Evolutionary conservation across 2,113 vertebrate genomes (phyloP).

Genomic region (Sphaerodactylus townsendi): DNA sequence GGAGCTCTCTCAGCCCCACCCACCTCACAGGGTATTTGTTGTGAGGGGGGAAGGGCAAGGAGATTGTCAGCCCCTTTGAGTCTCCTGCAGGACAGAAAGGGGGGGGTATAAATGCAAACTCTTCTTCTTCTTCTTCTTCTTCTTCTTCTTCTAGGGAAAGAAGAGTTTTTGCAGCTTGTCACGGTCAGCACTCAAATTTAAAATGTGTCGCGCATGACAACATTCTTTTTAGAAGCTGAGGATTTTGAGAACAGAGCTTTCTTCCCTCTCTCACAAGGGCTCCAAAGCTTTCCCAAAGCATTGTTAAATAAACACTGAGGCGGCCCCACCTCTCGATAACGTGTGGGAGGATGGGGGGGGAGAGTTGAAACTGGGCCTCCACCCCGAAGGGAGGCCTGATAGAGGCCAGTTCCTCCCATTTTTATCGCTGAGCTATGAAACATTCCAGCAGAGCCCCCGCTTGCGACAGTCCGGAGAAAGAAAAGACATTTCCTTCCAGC

Average conservation of each 20-base stretch:
- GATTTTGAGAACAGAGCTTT: not conserved
- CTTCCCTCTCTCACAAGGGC: too few species aligned
- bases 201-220: too few species aligned
- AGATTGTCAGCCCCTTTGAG: too few species aligned
- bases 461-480: constrained; percentile 52
- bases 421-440: constrained; percentile 43
- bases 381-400: constrained; percentile 38
- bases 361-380: constrained; percentile 20
- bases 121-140: too few species aligned
- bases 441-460: constrained; percentile 26
- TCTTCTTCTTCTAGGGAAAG: not conserved
- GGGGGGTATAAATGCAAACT: too few species aligned
- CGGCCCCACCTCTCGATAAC: constrained; percentile 12
- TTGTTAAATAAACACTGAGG: constrained; percentile 38
- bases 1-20: too few species aligned
- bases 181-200: not conserved
- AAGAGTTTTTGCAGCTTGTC: not conserved
- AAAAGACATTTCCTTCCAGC: constrained; percentile 42
- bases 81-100: too few species aligned
- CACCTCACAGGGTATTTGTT: too few species aligned
- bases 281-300: not conserved
- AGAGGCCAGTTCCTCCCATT: not conserved
- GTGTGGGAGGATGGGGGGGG: constrained; percentile 37
- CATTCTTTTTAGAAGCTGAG: not conserved
- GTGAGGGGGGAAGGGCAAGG: too few species aligned